Evolutionary conservation across 2,797 vertebrate species (phyloP).

Genomic region (Etheostoma perlongum): DNA sequence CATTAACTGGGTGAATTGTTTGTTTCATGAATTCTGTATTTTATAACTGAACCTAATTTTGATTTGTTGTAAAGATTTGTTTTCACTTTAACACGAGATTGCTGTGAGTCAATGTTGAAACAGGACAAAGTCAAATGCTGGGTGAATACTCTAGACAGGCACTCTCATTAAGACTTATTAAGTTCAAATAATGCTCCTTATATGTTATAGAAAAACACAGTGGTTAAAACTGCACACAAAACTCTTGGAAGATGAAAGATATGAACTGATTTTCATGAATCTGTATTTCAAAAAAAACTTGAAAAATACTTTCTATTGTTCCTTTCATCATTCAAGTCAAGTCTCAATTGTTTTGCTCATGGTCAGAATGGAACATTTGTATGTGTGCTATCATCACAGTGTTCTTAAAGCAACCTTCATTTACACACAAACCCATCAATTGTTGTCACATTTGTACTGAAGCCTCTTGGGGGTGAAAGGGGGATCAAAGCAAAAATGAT

Average conservation of each 20-base stretch:
- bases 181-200: neutral
- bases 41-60: neutral
- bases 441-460: constrained; percentile 10
- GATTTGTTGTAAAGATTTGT: neutral
- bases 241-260: neutral
- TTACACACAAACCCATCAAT: neutral
- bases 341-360: neutral
- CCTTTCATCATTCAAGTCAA: neutral
- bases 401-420: neutral
- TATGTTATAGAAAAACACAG: neutral
- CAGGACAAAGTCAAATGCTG: neutral
- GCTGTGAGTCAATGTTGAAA: neutral
- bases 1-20: neutral
- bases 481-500: neutral
- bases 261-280: neutral
- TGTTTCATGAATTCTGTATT: neutral
- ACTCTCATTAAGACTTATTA: neutral
- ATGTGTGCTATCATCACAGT: neutral
- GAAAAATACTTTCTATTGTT: neutral
- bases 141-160: neutral
- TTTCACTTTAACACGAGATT: neutral
- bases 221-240: neutral
- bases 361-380: neutral
- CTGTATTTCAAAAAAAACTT: neutral
- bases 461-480: neutral